Evolutionary conservation across 2,797 vertebrate species (phyloP), one percentile per base, ranked within the genome.

Genomic region (Sparus aurata): DNA sequence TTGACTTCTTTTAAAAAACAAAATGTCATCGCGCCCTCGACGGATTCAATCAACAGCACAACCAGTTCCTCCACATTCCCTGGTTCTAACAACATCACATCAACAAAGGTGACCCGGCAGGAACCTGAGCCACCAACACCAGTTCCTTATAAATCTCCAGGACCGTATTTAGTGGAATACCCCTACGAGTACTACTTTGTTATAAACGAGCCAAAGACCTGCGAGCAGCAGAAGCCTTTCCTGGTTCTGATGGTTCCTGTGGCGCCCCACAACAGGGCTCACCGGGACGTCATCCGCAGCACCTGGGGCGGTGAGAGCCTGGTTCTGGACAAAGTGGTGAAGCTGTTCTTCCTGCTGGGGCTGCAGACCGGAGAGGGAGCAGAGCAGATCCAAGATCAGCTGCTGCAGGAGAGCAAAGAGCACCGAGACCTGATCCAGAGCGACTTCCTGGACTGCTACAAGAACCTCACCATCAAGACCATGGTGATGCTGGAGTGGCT

Each of bases 391-490:
- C 83, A 85, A 10, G 30, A 83, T 16, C 46, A 86, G 72, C 34
- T 95, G 47, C 55, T 60, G 47, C 59, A 60, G 74, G 94, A 94
- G 85, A 93, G 90, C 81, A 23, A 15, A 6, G 64, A 82, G 1
- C 74, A 96, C 22, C 11, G 0, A 0, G 95, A 96, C 53, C 66
- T 96, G 10, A 60, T 96, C 46, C 94, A 95, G 77, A 87, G 91
- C 12, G 70, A 95, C 10, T 97, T 96, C 59, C 0, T 90, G 4
- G 94, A 95, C 82, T 92, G 91, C 53, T 95, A 96, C 84, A 89
- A 88, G 87, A 95, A 95, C 89, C 80, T 95, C 30, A 96, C 95
- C n/a, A 72, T 93, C 20, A 95, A 96, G 84, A 94, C 94, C 4
- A 82, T 94, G 69, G 87, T 95, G 92, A 95, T 95, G 15, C 17